phyloP scores from a whole-genome alignment of 2,113 vertebrate species.

The Silurus glanis region DNA sequence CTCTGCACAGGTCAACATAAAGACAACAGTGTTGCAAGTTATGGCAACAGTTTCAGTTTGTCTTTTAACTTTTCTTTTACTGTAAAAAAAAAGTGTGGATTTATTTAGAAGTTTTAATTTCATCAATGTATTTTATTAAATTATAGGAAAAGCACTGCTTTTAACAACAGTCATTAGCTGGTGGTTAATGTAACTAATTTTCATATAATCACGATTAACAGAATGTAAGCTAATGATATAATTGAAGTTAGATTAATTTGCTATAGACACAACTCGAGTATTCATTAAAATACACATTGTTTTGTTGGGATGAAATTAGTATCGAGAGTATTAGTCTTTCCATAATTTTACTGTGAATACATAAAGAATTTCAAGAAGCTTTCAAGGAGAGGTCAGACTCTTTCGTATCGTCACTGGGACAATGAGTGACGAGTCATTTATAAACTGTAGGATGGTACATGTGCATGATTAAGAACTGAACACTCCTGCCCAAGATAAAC shows the following conservation, averaged over 20 bases:
- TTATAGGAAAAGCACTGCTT: neutral
- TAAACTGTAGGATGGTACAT: neutral
- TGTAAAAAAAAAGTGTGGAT: neutral
- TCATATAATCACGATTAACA: too few species aligned
- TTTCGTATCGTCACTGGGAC: neutral
- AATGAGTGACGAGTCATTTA: neutral
- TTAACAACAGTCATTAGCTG: neutral
- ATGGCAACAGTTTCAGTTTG: neutral
- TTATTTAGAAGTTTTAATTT: neutral
- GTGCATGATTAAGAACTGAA: neutral
- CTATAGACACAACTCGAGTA: too few species aligned
- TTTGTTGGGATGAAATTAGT: too few species aligned
- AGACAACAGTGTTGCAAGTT: neutral
- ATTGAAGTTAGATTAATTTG: too few species aligned
- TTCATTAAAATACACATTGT: too few species aligned
- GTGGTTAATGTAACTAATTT: too few species aligned
- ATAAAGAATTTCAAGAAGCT: neutral
- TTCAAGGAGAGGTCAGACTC: neutral
- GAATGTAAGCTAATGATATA: too few species aligned
- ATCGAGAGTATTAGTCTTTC: too few species aligned
- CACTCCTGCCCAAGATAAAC: neutral
- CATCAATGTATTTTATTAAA: neutral
- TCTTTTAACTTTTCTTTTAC: neutral
- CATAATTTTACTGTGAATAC: too few species aligned
- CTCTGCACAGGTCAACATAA: neutral